Evolutionary conservation across 2,113 vertebrate species (phyloP), one percentile per base, ranked within the genome.

Genomic region (Cygnus atratus): DNA sequence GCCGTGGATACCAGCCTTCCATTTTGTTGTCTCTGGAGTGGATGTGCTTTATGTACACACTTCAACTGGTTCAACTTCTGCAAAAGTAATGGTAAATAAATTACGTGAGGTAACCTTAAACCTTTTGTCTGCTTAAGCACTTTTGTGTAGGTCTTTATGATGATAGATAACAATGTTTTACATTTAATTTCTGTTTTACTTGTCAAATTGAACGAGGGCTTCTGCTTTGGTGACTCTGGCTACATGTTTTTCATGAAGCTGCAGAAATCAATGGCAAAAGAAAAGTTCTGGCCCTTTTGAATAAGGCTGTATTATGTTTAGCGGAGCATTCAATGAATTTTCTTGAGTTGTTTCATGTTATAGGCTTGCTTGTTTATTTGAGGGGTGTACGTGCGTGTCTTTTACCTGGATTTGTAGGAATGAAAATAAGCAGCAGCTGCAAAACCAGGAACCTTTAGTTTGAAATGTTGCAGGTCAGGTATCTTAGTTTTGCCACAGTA

Each of bases 51-150:
- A 26, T 41, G 35, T 87, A 44, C 31, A 12, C 37, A 67, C 75
- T 94, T 93, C 73, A 94, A 80, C 77, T 92, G 48, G n/a, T 84
- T 75, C 59, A 74, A 39, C 55, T 90, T 81, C 28, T 72, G 66
- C 46, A 55, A 72, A 94, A 95, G 61, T 59, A 67, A 71, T 33
- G 37, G 57, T 50, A 58, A 61, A 84, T 65, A 25, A 48, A 37
- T 35, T 22, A 8, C 70, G 13, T 46, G 19, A 82, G 25, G 59
- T 86, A 88, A 72, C n/a, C 37, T 76, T 70, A 63, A 76, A 24
- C 37, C 29, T 88, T 50, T 46, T 33, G 41, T 72, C 50, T 71
- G 54, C 37, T 74, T 48, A 80, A 65, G 14, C 31, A 54, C 48
- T 73, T 77, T 48, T 46, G 7, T 72, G 41, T n/a, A 35, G 46